Conservation (phyloP, 1,140 invertebrate genomes). For the Bombyx mori region DNA sequence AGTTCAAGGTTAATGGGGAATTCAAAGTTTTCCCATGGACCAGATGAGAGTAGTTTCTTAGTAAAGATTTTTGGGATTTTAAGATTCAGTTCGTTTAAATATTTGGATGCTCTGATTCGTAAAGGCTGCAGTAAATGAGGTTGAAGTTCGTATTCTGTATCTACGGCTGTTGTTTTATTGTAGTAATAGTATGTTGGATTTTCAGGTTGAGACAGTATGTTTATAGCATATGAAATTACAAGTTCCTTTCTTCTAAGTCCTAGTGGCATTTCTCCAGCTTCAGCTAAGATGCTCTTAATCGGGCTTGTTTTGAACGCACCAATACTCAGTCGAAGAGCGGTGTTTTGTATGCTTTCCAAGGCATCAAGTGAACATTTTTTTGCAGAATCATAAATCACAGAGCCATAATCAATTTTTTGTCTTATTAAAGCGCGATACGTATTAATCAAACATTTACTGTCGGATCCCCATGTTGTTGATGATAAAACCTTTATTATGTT, state of each 20-base stretch:
- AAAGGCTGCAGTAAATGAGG: too few species aligned
- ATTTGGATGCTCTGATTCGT: too few species aligned
- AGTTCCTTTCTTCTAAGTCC: conserved; percentile 16
- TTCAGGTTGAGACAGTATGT: conserved; percentile 9
- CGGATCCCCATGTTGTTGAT: conserved; percentile 11
- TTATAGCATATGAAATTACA: conserved; percentile 5
- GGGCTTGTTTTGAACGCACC: conserved; percentile 5
- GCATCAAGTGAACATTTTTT: conserved; percentile 11
- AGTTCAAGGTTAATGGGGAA: too few species aligned
- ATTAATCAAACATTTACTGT: conserved; percentile 8
- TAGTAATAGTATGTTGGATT: conserved; percentile 3
- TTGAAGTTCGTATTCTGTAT: too few species aligned
- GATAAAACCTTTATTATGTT: conserved; percentile 16
- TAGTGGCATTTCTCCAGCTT: conserved; percentile 1
- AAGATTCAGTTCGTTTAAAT: too few species aligned
- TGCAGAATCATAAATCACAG: conserved; percentile 16
- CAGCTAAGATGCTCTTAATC: conserved; percentile 10
- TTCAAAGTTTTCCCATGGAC: too few species aligned
- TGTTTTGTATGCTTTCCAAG: conserved; percentile 15
- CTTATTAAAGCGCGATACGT: conserved; percentile 9
- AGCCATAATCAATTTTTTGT: conserved; percentile 19
- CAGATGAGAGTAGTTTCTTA: too few species aligned
- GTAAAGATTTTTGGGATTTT: too few species aligned
- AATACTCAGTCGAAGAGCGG: conserved; percentile 9
- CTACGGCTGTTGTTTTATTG: too few species aligned